phyloP scores from a whole-genome alignment of 2,797 vertebrate species.

The Scleropages formosus region DNA sequence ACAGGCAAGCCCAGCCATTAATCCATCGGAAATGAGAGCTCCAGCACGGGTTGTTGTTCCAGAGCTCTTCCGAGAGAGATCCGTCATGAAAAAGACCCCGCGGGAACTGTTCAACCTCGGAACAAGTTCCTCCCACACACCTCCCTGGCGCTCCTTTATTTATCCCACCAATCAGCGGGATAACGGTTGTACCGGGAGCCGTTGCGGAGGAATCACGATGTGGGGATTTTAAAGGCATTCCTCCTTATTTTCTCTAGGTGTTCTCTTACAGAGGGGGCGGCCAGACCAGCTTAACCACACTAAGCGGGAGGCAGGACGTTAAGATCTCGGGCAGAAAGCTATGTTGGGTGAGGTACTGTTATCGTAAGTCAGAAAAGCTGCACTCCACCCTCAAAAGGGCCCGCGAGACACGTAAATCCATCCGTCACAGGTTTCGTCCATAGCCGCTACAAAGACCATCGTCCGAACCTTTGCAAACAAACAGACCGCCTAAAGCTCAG shows the following conservation, averaged over 20 bases:
- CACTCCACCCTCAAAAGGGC: not conserved
- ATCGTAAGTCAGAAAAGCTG: not conserved
- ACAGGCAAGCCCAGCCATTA: constrained; percentile 43
- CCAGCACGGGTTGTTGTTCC: constrained; percentile 48
- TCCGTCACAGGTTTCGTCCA: not conserved
- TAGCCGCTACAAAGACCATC: not conserved
- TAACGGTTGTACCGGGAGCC: constrained; percentile 39
- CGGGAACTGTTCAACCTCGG: constrained; percentile 61
- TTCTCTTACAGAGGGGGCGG: constrained; percentile 1
- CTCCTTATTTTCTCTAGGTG: constrained; percentile 14
- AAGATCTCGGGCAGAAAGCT: constrained; percentile 49
- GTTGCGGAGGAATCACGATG: constrained; percentile 26
- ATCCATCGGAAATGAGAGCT: constrained; percentile 53
- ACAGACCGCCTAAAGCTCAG: not conserved
- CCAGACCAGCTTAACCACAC: constrained; percentile 45
- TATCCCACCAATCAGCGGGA: constrained; percentile 43
- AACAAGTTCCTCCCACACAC: constrained; percentile 54
- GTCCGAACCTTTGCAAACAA: not conserved
- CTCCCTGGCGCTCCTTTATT: constrained; percentile 61
- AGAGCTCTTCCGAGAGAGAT: constrained; percentile 55
- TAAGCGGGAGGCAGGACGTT: constrained; percentile 54
- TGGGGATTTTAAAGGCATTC: constrained; percentile 13
- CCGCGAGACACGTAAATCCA: not conserved
- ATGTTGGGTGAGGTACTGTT: constrained; percentile 11
- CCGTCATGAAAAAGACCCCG: constrained; percentile 57